Percentiles rank a stretch among this genome's conserved stretches.
Evolutionary conservation across 2,797 vertebrate species (phyloP).

Genomic region (Pterois miles): DNA sequence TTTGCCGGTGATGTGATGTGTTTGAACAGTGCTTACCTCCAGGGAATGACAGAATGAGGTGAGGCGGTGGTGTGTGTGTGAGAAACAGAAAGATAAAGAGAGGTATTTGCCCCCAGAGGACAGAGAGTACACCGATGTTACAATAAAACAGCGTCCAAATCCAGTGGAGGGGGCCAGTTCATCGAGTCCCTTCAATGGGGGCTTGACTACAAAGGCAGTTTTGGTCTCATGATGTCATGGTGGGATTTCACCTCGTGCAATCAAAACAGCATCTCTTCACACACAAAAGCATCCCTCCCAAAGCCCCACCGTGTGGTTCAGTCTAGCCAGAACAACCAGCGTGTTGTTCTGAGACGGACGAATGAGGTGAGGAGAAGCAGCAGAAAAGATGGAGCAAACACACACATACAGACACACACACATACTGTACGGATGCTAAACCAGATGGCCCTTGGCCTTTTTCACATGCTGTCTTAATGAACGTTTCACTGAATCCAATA

Average conservation of each 20-base stretch:
- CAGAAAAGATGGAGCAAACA: background rate
- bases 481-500: constrained; percentile 42
- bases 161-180: constrained; percentile 24
- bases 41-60: constrained; percentile 47
- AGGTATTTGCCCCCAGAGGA: constrained; percentile 50
- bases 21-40: constrained; percentile 70
- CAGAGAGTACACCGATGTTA: constrained; percentile 29
- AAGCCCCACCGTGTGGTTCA: background rate
- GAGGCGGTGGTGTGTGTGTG: constrained; percentile 36
- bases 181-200: constrained; percentile 12
- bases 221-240: constrained; percentile 76
- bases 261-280: constrained; percentile 28
- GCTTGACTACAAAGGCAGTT: constrained; percentile 53
- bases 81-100: constrained; percentile 47
- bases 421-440: constrained; percentile 30
- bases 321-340: constrained; percentile 2
- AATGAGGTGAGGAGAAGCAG: constrained; percentile 14
- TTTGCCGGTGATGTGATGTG: constrained; percentile 73
- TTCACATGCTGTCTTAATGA: constrained; percentile 54
- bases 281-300: constrained; percentile 29
- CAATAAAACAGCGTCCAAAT: constrained; percentile 35
- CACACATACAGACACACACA: constrained; percentile 2
- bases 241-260: constrained; percentile 57
- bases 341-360: background rate
- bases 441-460: constrained; percentile 48